Conservation (phyloP, 1,140 invertebrate genomes). For the Ceratoteleas bidentatus region DNA sequence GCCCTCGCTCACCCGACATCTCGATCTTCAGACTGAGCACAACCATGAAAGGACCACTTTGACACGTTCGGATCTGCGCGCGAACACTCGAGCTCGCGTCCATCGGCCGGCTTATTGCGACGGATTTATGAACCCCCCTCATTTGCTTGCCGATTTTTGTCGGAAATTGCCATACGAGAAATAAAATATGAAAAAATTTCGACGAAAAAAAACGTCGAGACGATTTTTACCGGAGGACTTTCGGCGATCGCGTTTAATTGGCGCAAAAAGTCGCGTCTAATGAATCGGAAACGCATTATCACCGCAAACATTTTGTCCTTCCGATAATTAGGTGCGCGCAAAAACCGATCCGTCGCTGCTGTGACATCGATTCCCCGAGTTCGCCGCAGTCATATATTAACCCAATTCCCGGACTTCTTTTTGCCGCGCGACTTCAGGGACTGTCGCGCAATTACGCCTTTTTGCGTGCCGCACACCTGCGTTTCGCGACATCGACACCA, state of each 20-base stretch:
- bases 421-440: constrained; percentile 34
- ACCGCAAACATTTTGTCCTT: constrained; percentile 42
- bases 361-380: constrained; percentile 34
- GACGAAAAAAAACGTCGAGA: background rate
- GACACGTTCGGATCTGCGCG: constrained; percentile 24
- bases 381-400: constrained; percentile 41
- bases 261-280: constrained; percentile 4
- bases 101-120: constrained; percentile 5
- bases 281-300: constrained; percentile 38
- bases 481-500: constrained; percentile 55
- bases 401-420: constrained; percentile 37
- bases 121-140: constrained; percentile 11
- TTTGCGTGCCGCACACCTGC: constrained; percentile 32
- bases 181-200: background rate
- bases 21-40: constrained; percentile 22
- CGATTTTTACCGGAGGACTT: background rate
- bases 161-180: no score
- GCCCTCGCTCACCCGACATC: constrained; percentile 6
- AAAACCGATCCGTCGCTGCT: constrained; percentile 33
- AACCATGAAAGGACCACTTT: constrained; percentile 32
- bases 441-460: constrained; percentile 49
- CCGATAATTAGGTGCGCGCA: constrained; percentile 34
- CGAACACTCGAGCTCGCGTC: constrained; percentile 16
- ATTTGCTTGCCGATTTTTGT: constrained; percentile 14
- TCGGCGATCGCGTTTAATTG: constrained; percentile 7